Percentiles rank a stretch among this genome's conserved stretches.
Conservation (phyloP, 2,113 vertebrate species). For the Rhynchopsitta pachyrhyncha region DNA sequence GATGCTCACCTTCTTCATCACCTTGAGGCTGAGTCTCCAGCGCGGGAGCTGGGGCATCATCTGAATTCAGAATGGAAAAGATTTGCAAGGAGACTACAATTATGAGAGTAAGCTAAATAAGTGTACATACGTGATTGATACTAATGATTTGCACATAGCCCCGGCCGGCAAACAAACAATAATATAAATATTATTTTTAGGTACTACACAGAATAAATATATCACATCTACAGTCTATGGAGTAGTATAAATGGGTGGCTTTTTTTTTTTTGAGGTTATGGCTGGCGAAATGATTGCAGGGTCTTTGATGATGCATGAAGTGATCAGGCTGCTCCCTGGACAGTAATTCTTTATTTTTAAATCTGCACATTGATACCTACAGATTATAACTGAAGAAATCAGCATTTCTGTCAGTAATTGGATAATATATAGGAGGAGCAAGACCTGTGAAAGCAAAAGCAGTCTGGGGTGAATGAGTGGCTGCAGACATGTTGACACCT, state of each 20-base stretch:
- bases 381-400: neutral
- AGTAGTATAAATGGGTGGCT: neutral
- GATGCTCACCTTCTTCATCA: constrained; percentile 92
- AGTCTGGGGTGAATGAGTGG: neutral
- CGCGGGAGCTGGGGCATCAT: constrained; percentile 85
- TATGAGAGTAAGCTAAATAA: constrained; percentile 88
- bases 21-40: constrained; percentile 86
- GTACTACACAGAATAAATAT: neutral
- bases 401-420: neutral
- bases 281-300: neutral
- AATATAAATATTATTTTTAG: neutral
- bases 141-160: constrained; percentile 82
- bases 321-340: neutral
- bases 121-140: constrained; percentile 65
- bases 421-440: neutral
- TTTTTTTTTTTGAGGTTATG: neutral
- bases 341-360: neutral
- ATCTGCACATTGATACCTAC: neutral
- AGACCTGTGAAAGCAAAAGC: constrained; percentile 9
- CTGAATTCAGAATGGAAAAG: constrained; percentile 99
- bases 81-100: constrained; percentile 99
- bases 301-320: neutral
- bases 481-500: neutral
- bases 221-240: fast-evolving
- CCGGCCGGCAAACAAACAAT: constrained; percentile 58